Base-by-base conservation (phyloP, 1,140 invertebrate species). In the Dendrolimus punctatus region DNA sequence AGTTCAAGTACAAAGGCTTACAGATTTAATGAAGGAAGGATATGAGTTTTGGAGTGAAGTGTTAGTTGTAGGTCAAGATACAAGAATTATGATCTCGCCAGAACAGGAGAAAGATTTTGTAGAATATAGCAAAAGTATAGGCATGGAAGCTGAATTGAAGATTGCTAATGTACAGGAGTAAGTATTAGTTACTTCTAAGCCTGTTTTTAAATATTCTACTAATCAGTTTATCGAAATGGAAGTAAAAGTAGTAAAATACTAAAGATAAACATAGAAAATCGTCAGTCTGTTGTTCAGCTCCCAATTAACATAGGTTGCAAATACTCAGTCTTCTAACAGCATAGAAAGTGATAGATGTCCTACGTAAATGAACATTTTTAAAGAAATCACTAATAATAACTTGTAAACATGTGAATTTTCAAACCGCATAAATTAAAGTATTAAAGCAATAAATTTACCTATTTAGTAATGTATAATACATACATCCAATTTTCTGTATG, bases 121-220 rank as follows among this genome's bases (percentile, higher is more conserved):
- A 0, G 8, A 53, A 6, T 75, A 73, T 38, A 57, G 45, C 3
- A 55, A 53, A 43, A 62, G 36, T 52, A 58, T 70, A 10, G 65
- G 72, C 46, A 50, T 79, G 10, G 53, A 71, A 8, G 53, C 66
- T 6, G 46, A 40, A 5, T 36, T 80, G 0, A 58, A 50, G 36
- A 71, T 81, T 47, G 57, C 56, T 37, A 73, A 87, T 54, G 80
- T 88, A 39, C 81, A 88, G 64, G 73, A 78, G 62, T 88, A 79
- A 67, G 70, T 77, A 53, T 23, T 23, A 23, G 3, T 23, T 23
- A 3, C 23, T 23, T 23, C 3, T 23, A 23, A 23, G 3, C 23
- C 23, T 23, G 23, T 23, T 23, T 23, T 23, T 23, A 23, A 23
- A 23, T 23, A 23, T 23, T 23, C 23, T 23, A 23, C 1, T 23